Evolutionary conservation across 2,888 invertebrate genomes (phyloP).

Genomic region (Pardosa pseudoannulata): DNA sequence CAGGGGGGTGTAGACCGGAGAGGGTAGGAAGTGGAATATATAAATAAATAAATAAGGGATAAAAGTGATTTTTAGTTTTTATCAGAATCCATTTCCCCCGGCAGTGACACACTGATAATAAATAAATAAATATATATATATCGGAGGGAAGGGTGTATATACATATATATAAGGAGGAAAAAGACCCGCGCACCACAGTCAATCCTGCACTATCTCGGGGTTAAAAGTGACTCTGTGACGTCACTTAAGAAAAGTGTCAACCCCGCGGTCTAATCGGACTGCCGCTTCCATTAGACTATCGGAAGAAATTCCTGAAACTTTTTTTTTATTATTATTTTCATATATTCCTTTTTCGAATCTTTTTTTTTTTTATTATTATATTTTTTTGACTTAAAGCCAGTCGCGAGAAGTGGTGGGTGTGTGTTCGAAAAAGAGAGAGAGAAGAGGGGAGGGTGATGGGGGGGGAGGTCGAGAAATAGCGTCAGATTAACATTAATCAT

Average conservation of each 20-base stretch:
- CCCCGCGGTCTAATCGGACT: conserved; percentile 58
- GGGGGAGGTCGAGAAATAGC: conserved; percentile 22
- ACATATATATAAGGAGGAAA: neutral
- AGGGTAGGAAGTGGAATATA: neutral
- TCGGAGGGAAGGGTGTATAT: too few relatives aligned
- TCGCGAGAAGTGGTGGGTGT: conserved; percentile 38
- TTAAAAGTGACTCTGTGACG: conserved; percentile 69
- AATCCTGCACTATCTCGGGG: conserved; percentile 54
- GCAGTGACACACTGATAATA: conserved; percentile 7
- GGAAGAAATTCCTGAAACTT: conserved; percentile 44
- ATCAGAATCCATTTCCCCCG: neutral
- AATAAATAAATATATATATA: too few relatives aligned
- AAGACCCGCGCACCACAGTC: neutral
- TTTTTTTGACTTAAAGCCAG: conserved; percentile 48
- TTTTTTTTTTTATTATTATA: conserved; percentile 38
- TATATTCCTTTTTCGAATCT: conserved; percentile 31
- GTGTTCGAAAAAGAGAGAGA: neutral
- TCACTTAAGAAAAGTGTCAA: conserved; percentile 66
- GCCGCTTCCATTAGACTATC: conserved; percentile 68
- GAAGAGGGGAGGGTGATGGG: too few relatives aligned
- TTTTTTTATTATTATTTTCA: too few relatives aligned
- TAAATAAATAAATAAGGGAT: conserved; percentile 9
- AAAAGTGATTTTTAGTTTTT: conserved; percentile 17
- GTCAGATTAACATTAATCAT: conserved; percentile 72
- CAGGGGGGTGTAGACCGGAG: too few relatives aligned